Base-by-base conservation (phyloP, 2,888 invertebrate genomes). In the Drosophila histrio region DNA sequence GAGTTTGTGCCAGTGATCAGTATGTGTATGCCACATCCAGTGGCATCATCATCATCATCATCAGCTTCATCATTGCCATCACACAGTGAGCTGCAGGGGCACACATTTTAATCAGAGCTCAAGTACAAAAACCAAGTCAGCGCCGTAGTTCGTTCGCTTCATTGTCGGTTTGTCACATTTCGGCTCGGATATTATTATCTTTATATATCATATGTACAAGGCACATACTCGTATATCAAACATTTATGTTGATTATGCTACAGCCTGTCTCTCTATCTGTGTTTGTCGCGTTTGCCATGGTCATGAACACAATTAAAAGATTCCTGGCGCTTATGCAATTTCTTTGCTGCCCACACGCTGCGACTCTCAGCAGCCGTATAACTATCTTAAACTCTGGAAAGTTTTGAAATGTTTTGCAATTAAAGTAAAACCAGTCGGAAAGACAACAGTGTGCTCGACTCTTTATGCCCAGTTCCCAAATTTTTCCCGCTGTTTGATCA, bases 41-140 rank as follows among this genome's bases (percentile, higher is more conserved):
- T 59, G 66, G 72, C 77, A 71, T 67, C 67, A 58, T 73, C 41
- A 15, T 22, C 22, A 49, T 32, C 34, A 49, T 46, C 38, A 28
- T 49, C 70, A 63, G 52, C 75, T 50, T 34, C 60, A 65, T 62
- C 61, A 59, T 66, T 61, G 58, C 26, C 74, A 73, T 39, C 22
- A 19, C 57, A 36, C 36, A 54, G 44, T 19, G 49, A 47, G 63
- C 77, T 54, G 59, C 53, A 60, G 58, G 56, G 59, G 79, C 61
- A 72, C 63, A 72, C 79, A 83, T 83, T 89, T 87, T 89, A 87
- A 87, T 89, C 87, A 88, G 71, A 57, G 84, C 88, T 79, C 87
- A 87, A 87, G 87, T 84, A 88, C 89, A 73, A 65, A 66, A 67
- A 60, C 44, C 62, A 52, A 71, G 77, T 54, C 79, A 67, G 67